Evolutionary conservation across 92 coral and sea anemone genomes (phyloP), one percentile per base, ranked within the genome.

Genomic region (Montipora capitata): DNA sequence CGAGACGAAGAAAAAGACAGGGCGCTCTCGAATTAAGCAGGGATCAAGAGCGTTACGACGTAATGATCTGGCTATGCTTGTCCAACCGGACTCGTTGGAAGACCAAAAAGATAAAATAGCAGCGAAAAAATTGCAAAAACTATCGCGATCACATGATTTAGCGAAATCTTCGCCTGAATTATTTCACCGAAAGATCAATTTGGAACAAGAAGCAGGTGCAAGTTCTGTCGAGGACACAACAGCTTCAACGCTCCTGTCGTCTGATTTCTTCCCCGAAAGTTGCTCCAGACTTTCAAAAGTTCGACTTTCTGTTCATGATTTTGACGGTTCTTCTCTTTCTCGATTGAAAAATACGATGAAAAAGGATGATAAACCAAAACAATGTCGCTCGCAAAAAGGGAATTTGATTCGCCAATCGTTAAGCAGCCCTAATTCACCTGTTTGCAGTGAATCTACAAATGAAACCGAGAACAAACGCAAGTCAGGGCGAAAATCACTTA

Each of bases 131-230:
- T 4, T 11, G 44, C 40, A 15, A 17, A 87, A 85, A 68, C 85
- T 92, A 39, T 84, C 90, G 62, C 84, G 91, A 48, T 82, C 93
- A 8, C 82, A 87, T 20, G 72, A 90, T 7, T 77, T 92, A 20
- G 95, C 91, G 12, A 92, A 89, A 72, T 92, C 95, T 41, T 92
- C 95, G 4, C 95, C 95, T 2, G 88, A 92, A 42, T 70, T 92
- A 69, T 88, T 88, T 13, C 54, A 84, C 11, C 74, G 88, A 71
- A 83, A 62, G 58, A 83, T 72, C 66, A 81, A 39, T 71, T 71
- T 58, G 20, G 48, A 75, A 13, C 45, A n/a, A 4, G 79, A 58
- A 17, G 72, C 79, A 15, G 78, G 74, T 39, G 77, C 40, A 54
- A n/a, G 8, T 2, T 52, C 9, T 54, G 40, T 54, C 86, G 54